A percentile compares a stretch with the other conserved stretches of the same genome.
Evolutionary conservation across 1,140 invertebrate species (phyloP).

Genomic region (Armadillidium nasatum): DNA sequence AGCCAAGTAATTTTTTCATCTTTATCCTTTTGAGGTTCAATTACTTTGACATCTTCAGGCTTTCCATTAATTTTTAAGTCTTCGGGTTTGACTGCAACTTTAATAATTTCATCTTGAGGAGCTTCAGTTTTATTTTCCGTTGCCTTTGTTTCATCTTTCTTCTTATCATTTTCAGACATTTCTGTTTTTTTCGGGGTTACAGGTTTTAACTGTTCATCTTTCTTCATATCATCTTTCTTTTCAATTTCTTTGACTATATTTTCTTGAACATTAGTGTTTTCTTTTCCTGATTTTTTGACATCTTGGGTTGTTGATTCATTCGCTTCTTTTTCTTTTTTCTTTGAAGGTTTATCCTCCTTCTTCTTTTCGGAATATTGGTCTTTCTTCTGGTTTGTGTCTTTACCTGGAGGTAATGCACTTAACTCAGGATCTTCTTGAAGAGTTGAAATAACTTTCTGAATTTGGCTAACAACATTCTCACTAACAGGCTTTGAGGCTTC

Average conservation of each 20-base stretch:
- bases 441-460: neutral
- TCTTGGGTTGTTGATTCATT: neutral
- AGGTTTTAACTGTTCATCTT: too few species aligned
- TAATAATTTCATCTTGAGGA: neutral
- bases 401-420: neutral
- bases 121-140: too few species aligned
- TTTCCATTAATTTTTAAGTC: neutral
- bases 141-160: neutral
- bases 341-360: neutral
- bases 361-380: neutral
- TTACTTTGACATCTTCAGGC: neutral
- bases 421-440: neutral
- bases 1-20: slow-evolving; percentile 1
- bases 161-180: neutral
- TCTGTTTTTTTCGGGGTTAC: neutral
- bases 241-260: too few species aligned
- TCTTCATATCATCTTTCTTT: too few species aligned
- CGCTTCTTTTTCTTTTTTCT: neutral
- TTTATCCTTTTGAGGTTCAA: neutral
- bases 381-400: neutral
- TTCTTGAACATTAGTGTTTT: too few species aligned
- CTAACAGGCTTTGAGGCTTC: neutral
- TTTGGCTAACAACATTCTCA: neutral
- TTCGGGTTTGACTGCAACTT: neutral
- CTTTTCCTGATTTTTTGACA: neutral